Base-by-base conservation (phyloP, 2,888 invertebrate species). In the Drosophila nr. perissopoda region DNA sequence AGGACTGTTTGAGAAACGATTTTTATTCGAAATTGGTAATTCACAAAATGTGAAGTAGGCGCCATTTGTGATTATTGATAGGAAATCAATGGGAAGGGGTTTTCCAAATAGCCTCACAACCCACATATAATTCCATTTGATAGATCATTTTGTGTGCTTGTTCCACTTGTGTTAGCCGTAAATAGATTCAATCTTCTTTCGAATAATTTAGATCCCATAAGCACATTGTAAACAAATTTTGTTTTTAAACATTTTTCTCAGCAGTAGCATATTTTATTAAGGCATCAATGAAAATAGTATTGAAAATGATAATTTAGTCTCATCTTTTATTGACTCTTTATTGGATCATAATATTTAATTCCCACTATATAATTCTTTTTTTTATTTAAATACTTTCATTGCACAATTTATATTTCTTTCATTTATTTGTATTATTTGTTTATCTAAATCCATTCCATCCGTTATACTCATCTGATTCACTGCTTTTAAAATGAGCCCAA, bases 11-110 rank as follows among this genome's bases (percentile, higher is more conserved):
- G 53, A 27, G 40, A 18, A 71, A 56, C 49, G 36, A 42, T 45
- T 63, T 59, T 34, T 40, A 64, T 72, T 42, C n/a, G 45, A 62
- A 63, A 51, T 72, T 40, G 40, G 48, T 57, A 38, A 60, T 34
- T 52, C 56, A 65, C 33, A 38, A 52, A 53, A 34, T 60, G 56
- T 42, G 18, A 40, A 64, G 51, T 38, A 16, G 59, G 36, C 51
- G 54, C 42, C 58, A 42, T 38, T 25, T 25, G 18, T 40, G 7
- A 61, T 40, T 40, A 25, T 38, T 40, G 36, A 38, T 31, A 21
- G 52, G 31, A 29, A 38, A 31, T 38, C 31, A 31, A 38, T 52
- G 25, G 18, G n/a, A 13, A 36, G 3, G 5, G 10, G 6, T 34
- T 36, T 21, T 52, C 45, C 16, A 25, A 25, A 25, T 45, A 16